A percentile compares a stretch with the other conserved stretches of the same genome.
These are phyloP conservation scores for Ceratoteleas bidentatus DNA, from an alignment of 1,140 invertebrate genomes.

Conservation along the genomic window DNA sequence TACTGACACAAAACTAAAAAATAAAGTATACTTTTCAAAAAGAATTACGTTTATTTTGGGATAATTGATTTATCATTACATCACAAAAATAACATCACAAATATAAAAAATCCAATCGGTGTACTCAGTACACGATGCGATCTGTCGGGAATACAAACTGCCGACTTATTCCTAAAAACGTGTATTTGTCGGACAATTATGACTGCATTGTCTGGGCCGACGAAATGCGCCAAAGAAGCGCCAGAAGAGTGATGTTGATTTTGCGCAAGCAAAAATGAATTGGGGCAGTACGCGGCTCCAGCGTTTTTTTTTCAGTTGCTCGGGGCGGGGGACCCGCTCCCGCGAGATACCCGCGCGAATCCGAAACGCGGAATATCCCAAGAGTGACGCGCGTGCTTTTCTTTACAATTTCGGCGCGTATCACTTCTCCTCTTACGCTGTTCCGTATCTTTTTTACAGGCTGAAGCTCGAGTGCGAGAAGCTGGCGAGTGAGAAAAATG, in stretches of 20 bases:
- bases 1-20: too few relatives aligned
- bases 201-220: background rate
- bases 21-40: too few relatives aligned
- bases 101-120: too few relatives aligned
- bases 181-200: conserved; percentile 28
- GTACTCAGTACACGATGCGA: too few relatives aligned
- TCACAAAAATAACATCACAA: too few relatives aligned
- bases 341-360: conserved; percentile 65
- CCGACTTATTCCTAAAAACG: conserved; percentile 9
- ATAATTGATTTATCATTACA: too few relatives aligned
- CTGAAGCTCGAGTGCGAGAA: conserved; percentile 94
- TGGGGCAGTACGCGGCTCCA: conserved; percentile 50
- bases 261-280: conserved; percentile 35
- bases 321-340: conserved; percentile 44
- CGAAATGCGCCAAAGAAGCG: conserved; percentile 6
- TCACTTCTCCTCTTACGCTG: conserved; percentile 61
- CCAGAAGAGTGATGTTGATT: conserved; percentile 44
- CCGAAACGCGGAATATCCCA: conserved; percentile 70
- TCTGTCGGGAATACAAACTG: conserved; percentile 10
- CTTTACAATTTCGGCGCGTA: conserved; percentile 60
- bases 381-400: conserved; percentile 50
- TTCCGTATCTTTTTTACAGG: conserved; percentile 82
- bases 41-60: too few relatives aligned
- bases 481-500: conserved; percentile 96
- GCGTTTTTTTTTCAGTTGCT: conserved; percentile 55